Percentiles rank a stretch among this genome's conserved stretches.
Evolutionary conservation across 2,113 vertebrate species (phyloP).

Genomic region (Syngnathus floridae): DNA sequence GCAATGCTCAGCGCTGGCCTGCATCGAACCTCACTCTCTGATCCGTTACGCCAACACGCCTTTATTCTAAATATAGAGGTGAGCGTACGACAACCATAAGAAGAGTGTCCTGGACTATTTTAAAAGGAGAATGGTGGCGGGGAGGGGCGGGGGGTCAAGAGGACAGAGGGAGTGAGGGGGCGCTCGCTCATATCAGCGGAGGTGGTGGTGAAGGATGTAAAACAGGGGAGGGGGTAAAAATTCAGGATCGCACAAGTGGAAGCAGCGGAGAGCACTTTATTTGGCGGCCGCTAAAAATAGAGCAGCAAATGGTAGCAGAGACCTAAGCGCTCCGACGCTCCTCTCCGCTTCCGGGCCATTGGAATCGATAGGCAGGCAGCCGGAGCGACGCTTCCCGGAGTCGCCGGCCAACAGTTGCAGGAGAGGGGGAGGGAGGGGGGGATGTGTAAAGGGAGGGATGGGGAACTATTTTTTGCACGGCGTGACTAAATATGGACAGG

Average conservation of each 20-base stretch:
- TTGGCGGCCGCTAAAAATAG: slow-evolving; percentile 86
- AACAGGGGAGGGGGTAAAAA: slow-evolving; percentile 32
- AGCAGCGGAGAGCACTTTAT: slow-evolving; percentile 83
- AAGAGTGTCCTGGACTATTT: slow-evolving; percentile 72
- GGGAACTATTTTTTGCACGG: slow-evolving; percentile 94
- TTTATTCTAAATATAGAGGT: slow-evolving; percentile 80
- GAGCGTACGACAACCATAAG: slow-evolving; percentile 72
- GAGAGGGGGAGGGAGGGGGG: slow-evolving; percentile 61
- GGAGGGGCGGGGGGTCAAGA: slow-evolving; percentile 39
- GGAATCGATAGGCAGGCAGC: slow-evolving; percentile 87
- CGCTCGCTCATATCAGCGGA: slow-evolving; percentile 38
- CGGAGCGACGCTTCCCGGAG: slow-evolving; percentile 79
- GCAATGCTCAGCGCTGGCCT: slow-evolving; percentile 13
- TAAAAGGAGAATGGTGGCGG: slow-evolving; percentile 52
- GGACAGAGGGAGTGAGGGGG: slow-evolving; percentile 41
- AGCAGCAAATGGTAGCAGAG: slow-evolving; percentile 77
- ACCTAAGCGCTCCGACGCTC: slow-evolving; percentile 47
- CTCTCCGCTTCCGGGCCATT: slow-evolving; percentile 66
- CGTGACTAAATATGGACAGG: slow-evolving; percentile 99
- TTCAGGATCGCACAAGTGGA: slow-evolving; percentile 62
- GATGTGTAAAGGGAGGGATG: slow-evolving; percentile 9
- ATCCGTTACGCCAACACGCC: slow-evolving; percentile 40
- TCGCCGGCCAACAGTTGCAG: slow-evolving; percentile 80
- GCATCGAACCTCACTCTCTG: slow-evolving; percentile 17
- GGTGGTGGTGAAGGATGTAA: slow-evolving; percentile 54